phyloP scores from a whole-genome alignment of 2,113 vertebrate genomes.

The Melanerpes formicivorus region DNA sequence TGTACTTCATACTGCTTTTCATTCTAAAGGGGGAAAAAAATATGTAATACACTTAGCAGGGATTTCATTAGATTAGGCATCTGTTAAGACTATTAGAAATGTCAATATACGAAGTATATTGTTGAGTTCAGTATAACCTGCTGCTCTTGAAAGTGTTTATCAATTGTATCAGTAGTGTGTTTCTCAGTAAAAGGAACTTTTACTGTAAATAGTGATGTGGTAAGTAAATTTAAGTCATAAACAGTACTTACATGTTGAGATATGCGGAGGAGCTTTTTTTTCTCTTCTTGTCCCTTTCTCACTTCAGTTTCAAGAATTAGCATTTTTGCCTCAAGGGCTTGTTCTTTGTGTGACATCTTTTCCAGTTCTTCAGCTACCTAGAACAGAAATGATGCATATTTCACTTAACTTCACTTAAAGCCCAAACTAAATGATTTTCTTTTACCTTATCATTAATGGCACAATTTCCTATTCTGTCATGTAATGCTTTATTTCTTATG shows the following conservation, averaged over 20 bases:
- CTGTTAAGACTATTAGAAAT: not conserved
- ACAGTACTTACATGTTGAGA: slow-evolving; percentile 68
- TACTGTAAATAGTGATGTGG: not conserved
- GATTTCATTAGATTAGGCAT: not conserved
- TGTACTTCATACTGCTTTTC: slow-evolving; percentile 78
- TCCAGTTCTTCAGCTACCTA: slow-evolving; percentile 83
- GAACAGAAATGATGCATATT: not conserved
- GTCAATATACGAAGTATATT: not conserved
- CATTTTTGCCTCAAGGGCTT: slow-evolving; percentile 80
- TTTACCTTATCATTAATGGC: not conserved
- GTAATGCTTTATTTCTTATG: not conserved
- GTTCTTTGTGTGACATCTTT: slow-evolving; percentile 75
- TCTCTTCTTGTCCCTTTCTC: slow-evolving; percentile 78
- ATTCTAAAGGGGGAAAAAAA: slow-evolving; percentile 71
- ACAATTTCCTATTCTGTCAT: not conserved
- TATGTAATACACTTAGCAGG: not conserved
- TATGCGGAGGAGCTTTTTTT: slow-evolving; percentile 73
- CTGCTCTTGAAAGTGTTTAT: not conserved
- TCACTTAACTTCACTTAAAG: not conserved
- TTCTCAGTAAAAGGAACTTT: not conserved
- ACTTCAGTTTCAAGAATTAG: slow-evolving; percentile 82
- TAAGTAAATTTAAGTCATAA: not conserved
- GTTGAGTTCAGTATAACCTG: not conserved
- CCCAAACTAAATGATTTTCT: not conserved
- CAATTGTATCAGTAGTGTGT: not conserved